phyloP scores from a whole-genome alignment of 2,797 vertebrate genomes.

The Synaphobranchus kaupii region DNA sequence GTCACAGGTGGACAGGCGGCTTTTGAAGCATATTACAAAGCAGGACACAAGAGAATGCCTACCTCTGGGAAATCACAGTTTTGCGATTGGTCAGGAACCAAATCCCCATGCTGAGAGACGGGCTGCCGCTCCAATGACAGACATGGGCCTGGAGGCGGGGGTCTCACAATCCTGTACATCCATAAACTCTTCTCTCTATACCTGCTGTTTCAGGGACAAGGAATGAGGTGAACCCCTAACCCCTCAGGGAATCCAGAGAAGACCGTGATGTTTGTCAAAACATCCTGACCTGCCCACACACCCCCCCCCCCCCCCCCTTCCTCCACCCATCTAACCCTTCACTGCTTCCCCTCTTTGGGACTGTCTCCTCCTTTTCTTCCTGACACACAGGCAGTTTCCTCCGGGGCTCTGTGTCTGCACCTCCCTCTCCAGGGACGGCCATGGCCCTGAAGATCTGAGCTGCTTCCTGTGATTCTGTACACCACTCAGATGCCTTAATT shows the following conservation, averaged over 20 bases:
- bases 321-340: background rate
- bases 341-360: background rate
- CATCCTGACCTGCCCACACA: background rate
- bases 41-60: background rate
- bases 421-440: constrained; percentile 35
- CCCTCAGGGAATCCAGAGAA: background rate
- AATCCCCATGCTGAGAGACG: background rate
- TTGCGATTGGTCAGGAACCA: background rate
- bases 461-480: constrained; percentile 57
- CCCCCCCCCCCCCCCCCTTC: background rate
- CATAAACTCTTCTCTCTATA: background rate
- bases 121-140: background rate
- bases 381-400: background rate
- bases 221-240: background rate
- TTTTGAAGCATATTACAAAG: background rate
- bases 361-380: background rate
- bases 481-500: constrained; percentile 50
- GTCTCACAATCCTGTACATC: background rate
- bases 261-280: background rate
- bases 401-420: constrained; percentile 13
- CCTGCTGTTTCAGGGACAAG: background rate
- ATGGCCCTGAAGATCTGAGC: constrained; percentile 48
- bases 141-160: background rate
- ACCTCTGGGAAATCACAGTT: background rate
- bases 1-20: background rate